Percentiles rank a stretch among this genome's conserved stretches.
Evolutionary conservation across 2,888 invertebrate species (phyloP).

Genomic region (Cremastobaeus sp.): DNA sequence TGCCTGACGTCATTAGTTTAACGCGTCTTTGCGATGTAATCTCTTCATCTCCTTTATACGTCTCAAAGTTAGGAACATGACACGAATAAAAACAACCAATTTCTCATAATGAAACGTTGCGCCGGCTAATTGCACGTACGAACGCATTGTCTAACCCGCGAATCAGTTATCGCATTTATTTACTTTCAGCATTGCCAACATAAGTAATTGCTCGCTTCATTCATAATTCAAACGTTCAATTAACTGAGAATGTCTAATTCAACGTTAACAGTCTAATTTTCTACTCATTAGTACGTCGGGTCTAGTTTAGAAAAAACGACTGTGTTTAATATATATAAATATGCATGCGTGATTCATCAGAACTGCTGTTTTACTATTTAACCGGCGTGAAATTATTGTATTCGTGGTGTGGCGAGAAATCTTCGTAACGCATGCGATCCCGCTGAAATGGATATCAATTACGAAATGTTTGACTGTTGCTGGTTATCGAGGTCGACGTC

Average conservation of each 20-base stretch:
- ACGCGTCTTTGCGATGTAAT: conserved; percentile 31
- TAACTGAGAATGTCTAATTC: conserved; percentile 39
- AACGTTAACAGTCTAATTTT: conserved; percentile 30
- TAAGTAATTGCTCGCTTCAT: conserved; percentile 26
- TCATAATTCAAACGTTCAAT: conserved; percentile 39
- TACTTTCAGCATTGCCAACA: conserved; percentile 11
- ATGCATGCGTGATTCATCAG: too few relatives aligned
- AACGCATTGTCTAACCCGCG: neutral
- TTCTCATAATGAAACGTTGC: neutral
- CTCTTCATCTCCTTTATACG: conserved; percentile 26
- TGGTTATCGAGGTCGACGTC: too few relatives aligned
- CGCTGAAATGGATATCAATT: too few relatives aligned
- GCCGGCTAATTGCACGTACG: neutral
- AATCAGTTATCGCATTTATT: conserved; percentile 4
- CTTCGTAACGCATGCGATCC: too few relatives aligned
- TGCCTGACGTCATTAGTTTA: conserved; percentile 57
- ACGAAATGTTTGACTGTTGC: too few relatives aligned
- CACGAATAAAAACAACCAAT: too few relatives aligned
- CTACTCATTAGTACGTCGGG: conserved; percentile 30
- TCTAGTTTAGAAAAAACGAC: conserved; percentile 16
- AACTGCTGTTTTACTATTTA: too few relatives aligned
- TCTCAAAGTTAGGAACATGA: neutral
- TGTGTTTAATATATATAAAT: too few relatives aligned
- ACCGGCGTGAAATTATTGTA: too few relatives aligned
- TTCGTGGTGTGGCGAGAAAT: too few relatives aligned